A percentile compares a stretch with the other conserved stretches of the same genome.
Conservation (phyloP, 2,113 vertebrate species). For the Scatophagus argus region DNA sequence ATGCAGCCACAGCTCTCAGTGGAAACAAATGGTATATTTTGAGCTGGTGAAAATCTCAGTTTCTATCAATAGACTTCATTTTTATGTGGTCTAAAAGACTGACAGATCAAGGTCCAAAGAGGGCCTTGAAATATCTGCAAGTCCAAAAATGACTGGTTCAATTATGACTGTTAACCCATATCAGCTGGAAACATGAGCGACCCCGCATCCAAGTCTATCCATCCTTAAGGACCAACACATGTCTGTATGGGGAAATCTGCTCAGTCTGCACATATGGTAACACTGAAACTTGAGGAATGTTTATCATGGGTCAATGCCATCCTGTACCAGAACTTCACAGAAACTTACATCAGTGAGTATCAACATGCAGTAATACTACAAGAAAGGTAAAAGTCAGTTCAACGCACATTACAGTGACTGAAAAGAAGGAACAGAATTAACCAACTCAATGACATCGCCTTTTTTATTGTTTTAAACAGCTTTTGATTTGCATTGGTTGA, state of each 20-base stretch:
- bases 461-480: background rate
- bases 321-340: slow-evolving; percentile 17
- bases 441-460: slow-evolving; percentile 5
- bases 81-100: slow-evolving; percentile 36
- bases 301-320: slow-evolving; percentile 38
- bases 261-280: slow-evolving; percentile 57
- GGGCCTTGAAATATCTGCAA: slow-evolving; percentile 44
- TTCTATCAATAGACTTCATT: slow-evolving; percentile 32
- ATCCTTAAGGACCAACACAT: slow-evolving; percentile 58
- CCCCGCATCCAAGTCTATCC: slow-evolving; percentile 32
- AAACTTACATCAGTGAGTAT: slow-evolving; percentile 31
- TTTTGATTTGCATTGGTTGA: slow-evolving; percentile 3
- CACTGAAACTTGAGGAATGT: slow-evolving; percentile 40
- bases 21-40: slow-evolving; percentile 31
- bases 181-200: slow-evolving; percentile 67
- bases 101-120: slow-evolving; percentile 54
- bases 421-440: background rate
- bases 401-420: background rate
- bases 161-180: slow-evolving; percentile 45
- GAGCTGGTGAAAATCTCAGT: slow-evolving; percentile 31
- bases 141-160: slow-evolving; percentile 44
- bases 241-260: slow-evolving; percentile 16
- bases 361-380: slow-evolving; percentile 4
- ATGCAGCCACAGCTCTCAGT: slow-evolving; percentile 14
- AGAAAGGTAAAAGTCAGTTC: background rate